A percentile compares a stretch with the other conserved stretches of the same genome.
Conservation (phyloP, 2,888 invertebrate genomes). For the Bombylius discolor region DNA sequence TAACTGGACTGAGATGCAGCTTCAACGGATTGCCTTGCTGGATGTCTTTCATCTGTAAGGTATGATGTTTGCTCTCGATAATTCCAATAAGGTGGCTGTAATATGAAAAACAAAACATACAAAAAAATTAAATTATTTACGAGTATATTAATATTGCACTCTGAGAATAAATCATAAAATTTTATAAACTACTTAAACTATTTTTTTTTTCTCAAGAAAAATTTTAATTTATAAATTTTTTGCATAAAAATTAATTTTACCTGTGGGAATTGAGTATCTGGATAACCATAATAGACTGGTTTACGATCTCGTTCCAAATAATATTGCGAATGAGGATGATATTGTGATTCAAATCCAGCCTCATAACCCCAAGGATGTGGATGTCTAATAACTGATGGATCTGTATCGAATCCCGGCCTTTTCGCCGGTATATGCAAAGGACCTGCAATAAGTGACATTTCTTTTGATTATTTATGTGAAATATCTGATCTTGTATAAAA, state of each 20-base stretch:
- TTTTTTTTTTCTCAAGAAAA: too few relatives aligned
- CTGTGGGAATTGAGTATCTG: constrained; percentile 36
- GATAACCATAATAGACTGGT: constrained; percentile 35
- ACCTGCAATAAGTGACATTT: constrained; percentile 47
- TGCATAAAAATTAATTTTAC: constrained; percentile 19
- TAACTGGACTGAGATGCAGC: constrained; percentile 37
- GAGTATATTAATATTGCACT: too few relatives aligned
- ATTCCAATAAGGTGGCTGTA: constrained; percentile 30
- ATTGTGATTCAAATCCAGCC: constrained; percentile 33
- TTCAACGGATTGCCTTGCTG: constrained; percentile 35
- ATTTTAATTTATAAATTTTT: too few relatives aligned
- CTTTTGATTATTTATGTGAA: constrained; percentile 39
- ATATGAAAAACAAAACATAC: neutral
- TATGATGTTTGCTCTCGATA: constrained; percentile 32
- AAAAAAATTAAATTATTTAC: neutral
- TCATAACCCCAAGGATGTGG: constrained; percentile 37
- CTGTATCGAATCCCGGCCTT: constrained; percentile 46
- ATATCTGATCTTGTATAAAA: constrained; percentile 32
- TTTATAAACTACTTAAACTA: too few relatives aligned
- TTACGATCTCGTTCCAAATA: constrained; percentile 37
- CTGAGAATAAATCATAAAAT: too few relatives aligned
- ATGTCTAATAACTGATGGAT: constrained; percentile 36
- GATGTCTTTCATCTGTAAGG: constrained; percentile 34
- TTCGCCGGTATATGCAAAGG: constrained; percentile 84
- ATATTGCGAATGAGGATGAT: constrained; percentile 32